These are phyloP conservation scores for Prunella fulvescens DNA, from an alignment of 2,113 vertebrate genomes.

Conservation along the genomic window DNA sequence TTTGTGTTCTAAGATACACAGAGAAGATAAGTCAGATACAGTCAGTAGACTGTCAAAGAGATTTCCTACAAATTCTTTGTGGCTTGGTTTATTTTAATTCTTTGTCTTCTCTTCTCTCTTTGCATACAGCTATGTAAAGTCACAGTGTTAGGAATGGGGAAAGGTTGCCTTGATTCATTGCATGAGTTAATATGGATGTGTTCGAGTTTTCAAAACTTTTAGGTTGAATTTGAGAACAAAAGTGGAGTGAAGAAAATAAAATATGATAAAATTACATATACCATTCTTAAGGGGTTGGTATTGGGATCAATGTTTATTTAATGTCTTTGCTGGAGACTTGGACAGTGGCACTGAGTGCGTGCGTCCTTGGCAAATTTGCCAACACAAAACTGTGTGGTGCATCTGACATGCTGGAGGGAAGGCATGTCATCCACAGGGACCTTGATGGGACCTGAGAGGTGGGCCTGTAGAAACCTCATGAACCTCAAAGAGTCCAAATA, in stretches of 20 bases:
- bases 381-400: neutral
- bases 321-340: neutral
- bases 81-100: neutral
- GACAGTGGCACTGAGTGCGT: neutral
- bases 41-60: neutral
- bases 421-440: neutral
- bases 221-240: neutral
- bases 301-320: neutral
- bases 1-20: rapidly evolving
- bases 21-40: too few relatives aligned
- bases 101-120: neutral
- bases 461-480: neutral
- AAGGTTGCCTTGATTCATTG: neutral
- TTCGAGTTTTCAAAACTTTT: neutral
- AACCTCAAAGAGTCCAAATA: neutral
- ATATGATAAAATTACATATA: neutral
- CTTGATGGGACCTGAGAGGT: neutral
- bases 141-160: neutral
- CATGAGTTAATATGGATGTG: neutral
- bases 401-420: neutral
- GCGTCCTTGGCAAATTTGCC: neutral
- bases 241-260: neutral
- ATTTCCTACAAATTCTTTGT: neutral
- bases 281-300: neutral
- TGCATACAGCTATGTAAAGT: neutral